Conservation (phyloP, 2,888 invertebrate species). For the Euzophera pinguis region DNA sequence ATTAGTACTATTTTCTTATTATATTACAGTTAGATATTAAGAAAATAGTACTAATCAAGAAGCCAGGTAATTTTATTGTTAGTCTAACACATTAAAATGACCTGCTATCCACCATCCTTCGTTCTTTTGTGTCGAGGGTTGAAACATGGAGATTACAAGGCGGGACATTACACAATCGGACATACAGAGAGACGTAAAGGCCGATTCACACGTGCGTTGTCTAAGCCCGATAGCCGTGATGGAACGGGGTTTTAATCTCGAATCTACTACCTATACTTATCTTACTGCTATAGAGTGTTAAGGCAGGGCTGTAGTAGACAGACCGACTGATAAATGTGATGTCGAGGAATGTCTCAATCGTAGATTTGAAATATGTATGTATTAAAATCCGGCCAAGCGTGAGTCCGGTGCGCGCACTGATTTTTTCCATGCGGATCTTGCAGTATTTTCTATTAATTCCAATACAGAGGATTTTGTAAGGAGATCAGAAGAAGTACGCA, state of each 20-base stretch:
- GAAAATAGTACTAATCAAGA: too few relatives aligned
- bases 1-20: too few relatives aligned
- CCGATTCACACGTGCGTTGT: constrained; percentile 8
- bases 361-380: neutral
- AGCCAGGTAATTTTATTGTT: too few relatives aligned
- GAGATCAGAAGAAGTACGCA: too few relatives aligned
- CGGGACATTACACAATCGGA: neutral
- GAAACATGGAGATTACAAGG: neutral
- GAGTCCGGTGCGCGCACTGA: too few relatives aligned
- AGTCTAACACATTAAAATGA: too few relatives aligned
- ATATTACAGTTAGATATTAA: too few relatives aligned
- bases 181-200: neutral
- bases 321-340: neutral
- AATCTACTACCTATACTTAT: neutral
- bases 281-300: neutral
- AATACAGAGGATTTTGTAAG: too few relatives aligned
- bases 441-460: too few relatives aligned
- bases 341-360: neutral
- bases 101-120: too few relatives aligned
- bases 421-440: too few relatives aligned
- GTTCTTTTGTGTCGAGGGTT: neutral
- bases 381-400: too few relatives aligned
- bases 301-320: neutral
- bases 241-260: neutral
- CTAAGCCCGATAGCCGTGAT: constrained; percentile 8